Conservation (phyloP, 2,888 invertebrate genomes). For the Unio delphinus region DNA sequence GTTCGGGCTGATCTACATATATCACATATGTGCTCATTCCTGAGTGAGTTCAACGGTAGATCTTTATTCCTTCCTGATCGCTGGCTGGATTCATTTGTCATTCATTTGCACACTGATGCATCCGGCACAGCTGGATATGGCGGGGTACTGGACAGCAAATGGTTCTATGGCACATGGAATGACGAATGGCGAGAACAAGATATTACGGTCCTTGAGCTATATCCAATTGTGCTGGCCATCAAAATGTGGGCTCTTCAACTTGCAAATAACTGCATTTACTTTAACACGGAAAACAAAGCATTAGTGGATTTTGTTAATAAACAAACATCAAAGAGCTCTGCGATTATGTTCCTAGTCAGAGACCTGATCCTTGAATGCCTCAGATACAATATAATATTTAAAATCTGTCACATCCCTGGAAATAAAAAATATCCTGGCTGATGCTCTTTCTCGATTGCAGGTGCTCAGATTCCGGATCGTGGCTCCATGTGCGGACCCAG, state of each 20-base stretch:
- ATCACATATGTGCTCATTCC: slow-evolving; percentile 12
- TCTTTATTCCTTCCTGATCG: slow-evolving; percentile 1
- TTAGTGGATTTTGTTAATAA: slow-evolving; percentile 24
- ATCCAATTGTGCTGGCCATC: slow-evolving; percentile 25
- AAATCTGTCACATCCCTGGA: slow-evolving; percentile 15
- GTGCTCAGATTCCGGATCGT: slow-evolving; percentile 11
- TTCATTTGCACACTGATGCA: slow-evolving; percentile 4
- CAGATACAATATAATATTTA: slow-evolving; percentile 18
- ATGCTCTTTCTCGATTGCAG: slow-evolving; percentile 27
- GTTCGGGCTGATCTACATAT: slow-evolving; percentile 7
- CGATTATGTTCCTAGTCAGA: slow-evolving; percentile 14
- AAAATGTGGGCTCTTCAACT: slow-evolving; percentile 17
- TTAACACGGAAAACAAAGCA: slow-evolving; percentile 20
- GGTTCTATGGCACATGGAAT: slow-evolving; percentile 24
- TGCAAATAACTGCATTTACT: slow-evolving; percentile 10
- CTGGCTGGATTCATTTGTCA: no score
- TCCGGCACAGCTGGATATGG: slow-evolving; percentile 22
- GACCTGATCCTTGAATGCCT: slow-evolving; percentile 5
- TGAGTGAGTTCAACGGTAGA: slow-evolving; percentile 18
- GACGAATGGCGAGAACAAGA: neutral
- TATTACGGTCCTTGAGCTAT: slow-evolving; percentile 9
- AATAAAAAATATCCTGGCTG: slow-evolving; percentile 22
- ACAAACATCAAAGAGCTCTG: slow-evolving; percentile 15
- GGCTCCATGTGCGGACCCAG: slow-evolving; percentile 14
- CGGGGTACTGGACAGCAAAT: neutral